These are phyloP conservation scores for Ditylenchus weischeri DNA, from an alignment of 2,888 invertebrate genomes.

Conservation along the genomic window DNA sequence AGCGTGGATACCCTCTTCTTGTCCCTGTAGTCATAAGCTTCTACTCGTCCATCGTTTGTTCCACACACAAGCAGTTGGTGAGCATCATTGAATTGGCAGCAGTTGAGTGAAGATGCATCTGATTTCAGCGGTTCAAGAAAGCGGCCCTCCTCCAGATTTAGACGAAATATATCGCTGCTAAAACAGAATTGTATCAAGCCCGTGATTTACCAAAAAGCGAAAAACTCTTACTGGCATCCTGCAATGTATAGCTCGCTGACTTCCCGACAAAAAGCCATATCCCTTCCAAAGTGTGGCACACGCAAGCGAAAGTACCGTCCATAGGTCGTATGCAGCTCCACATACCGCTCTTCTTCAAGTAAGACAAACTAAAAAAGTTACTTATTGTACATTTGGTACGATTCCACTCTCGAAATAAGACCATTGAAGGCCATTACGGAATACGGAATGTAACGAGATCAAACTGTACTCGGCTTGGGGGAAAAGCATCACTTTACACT, in stretches of 20 bases:
- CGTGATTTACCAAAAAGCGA: background rate
- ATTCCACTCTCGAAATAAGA: too few species aligned
- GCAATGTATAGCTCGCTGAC: conserved; percentile 88
- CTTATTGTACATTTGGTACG: too few species aligned
- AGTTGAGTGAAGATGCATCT: conserved; percentile 68
- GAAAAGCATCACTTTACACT: background rate
- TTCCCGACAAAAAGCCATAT: conserved; percentile 82
- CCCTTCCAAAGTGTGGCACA: conserved; percentile 91
- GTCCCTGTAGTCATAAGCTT: conserved; percentile 91
- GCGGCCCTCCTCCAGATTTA: conserved; percentile 91
- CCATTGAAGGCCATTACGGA: too few species aligned
- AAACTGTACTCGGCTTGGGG: too few species aligned
- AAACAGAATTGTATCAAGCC: conserved; percentile 32
- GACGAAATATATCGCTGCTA: conserved; percentile 81
- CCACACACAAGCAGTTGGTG: conserved; percentile 75
- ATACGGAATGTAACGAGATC: too few species aligned
- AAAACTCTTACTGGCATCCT: conserved; percentile 71
- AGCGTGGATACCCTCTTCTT: conserved; percentile 74
- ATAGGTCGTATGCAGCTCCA: conserved; percentile 91
- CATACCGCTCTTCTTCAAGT: conserved; percentile 81
- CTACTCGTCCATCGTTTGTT: conserved; percentile 73
- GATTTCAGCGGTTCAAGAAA: conserved; percentile 81
- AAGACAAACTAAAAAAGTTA: conserved; percentile 73
- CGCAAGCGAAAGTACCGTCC: conserved; percentile 84
- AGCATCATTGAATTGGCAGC: conserved; percentile 78